Evolutionary conservation across 2,888 invertebrate genomes (phyloP).

Genomic region (Morpho achilles): DNA sequence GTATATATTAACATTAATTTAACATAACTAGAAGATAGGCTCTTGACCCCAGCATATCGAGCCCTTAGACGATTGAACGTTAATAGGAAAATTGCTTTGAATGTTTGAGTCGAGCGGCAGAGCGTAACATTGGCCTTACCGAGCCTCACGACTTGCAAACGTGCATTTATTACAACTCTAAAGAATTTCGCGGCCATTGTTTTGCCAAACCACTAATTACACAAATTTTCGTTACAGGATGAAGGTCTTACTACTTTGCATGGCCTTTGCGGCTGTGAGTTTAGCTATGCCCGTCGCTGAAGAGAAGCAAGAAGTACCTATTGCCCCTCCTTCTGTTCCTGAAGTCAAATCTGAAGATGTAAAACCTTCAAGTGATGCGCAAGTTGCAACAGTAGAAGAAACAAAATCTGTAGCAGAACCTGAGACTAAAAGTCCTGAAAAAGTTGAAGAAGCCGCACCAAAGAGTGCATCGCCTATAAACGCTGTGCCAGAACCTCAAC

Average conservation of each 20-base stretch:
- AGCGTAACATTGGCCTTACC: slow-evolving; percentile 77
- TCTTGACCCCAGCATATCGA: slow-evolving; percentile 48
- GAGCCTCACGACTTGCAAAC: slow-evolving; percentile 60
- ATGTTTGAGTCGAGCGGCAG: slow-evolving; percentile 46
- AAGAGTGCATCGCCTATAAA: slow-evolving; percentile 33
- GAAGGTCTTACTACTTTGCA: slow-evolving; percentile 81
- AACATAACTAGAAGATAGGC: slow-evolving; percentile 50
- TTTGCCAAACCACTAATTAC: slow-evolving; percentile 49
- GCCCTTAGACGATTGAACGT: slow-evolving; percentile 66
- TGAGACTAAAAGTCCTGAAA: slow-evolving; percentile 41
- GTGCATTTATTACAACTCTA: slow-evolving; percentile 51
- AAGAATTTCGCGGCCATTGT: slow-evolving; percentile 42
- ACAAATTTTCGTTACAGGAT: slow-evolving; percentile 75
- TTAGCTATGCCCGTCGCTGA: slow-evolving; percentile 82
- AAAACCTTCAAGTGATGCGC: slow-evolving; percentile 38
- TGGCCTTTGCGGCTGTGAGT: slow-evolving; percentile 77
- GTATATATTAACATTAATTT: slow-evolving; percentile 53
- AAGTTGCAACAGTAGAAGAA: slow-evolving; percentile 35
- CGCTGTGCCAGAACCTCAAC: slow-evolving; percentile 31
- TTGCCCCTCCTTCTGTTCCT: slow-evolving; percentile 32
- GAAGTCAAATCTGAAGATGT: slow-evolving; percentile 37
- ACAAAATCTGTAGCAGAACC: slow-evolving; percentile 30
- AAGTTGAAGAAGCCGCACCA: slow-evolving; percentile 37
- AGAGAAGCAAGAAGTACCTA: slow-evolving; percentile 42
- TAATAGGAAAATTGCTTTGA: slow-evolving; percentile 73